phyloP scores from a whole-genome alignment of 2,797 vertebrate genomes.

The Lepilemur ruficaudatus region DNA sequence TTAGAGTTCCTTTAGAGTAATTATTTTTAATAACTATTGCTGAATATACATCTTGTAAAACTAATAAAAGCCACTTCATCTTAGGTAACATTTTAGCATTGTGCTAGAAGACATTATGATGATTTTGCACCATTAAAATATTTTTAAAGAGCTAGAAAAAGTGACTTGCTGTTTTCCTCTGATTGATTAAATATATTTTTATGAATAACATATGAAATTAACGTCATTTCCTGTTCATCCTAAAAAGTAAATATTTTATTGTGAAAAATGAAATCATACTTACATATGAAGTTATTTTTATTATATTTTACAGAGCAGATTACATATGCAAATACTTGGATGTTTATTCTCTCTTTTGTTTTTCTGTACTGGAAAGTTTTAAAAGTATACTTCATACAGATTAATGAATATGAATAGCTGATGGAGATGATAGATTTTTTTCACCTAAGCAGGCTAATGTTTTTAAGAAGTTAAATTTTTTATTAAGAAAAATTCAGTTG shows the following conservation, averaged over 20 bases:
- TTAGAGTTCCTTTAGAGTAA: conserved; percentile 81
- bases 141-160: conserved; percentile 67
- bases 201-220: conserved; percentile 9
- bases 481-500: background rate
- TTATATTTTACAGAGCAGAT: background rate
- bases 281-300: conserved; percentile 15
- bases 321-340: background rate
- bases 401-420: background rate
- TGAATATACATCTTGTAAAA: conserved; percentile 66
- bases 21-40: conserved; percentile 84
- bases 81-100: conserved; percentile 77
- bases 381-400: background rate
- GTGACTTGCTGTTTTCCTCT: conserved; percentile 71
- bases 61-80: conserved; percentile 77
- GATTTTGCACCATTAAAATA: conserved; percentile 77
- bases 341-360: background rate
- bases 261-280: conserved; percentile 17
- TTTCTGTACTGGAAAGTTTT: background rate
- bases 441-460: background rate
- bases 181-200: conserved; percentile 52
- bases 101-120: conserved; percentile 67
- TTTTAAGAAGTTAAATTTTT: background rate
- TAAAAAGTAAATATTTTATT: conserved; percentile 53
- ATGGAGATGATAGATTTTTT: background rate
- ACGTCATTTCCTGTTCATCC: conserved; percentile 29